A percentile compares a stretch with the other conserved stretches of the same genome.
These are phyloP conservation scores for Battus philenor DNA, from an alignment of 1,140 invertebrate species.

Conservation along the genomic window DNA sequence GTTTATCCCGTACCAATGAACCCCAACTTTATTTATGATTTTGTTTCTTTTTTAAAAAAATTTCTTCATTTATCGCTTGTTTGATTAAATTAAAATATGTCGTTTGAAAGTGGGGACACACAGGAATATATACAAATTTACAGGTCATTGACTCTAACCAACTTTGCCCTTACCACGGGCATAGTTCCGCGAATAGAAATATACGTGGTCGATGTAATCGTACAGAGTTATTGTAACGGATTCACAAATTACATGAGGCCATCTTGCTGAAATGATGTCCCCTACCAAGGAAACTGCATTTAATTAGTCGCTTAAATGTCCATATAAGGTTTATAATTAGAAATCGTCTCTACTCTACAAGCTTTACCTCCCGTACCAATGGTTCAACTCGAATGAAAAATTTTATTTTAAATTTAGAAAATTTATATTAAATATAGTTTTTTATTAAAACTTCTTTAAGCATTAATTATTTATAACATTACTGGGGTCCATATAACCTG, in stretches of 20 bases:
- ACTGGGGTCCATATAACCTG: too few relatives aligned
- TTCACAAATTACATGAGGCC: slow-evolving; percentile 23
- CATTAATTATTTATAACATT: too few relatives aligned
- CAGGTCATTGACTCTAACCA: too few relatives aligned
- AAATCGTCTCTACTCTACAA: slow-evolving; percentile 17
- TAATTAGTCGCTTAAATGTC: slow-evolving; percentile 33
- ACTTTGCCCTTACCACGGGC: neutral
- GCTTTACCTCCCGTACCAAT: slow-evolving; percentile 18
- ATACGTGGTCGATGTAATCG: neutral
- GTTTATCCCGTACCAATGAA: too few relatives aligned
- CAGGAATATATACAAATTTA: too few relatives aligned
- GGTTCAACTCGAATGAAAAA: neutral
- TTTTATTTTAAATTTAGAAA: neutral
- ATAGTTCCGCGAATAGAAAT: slow-evolving; percentile 3
- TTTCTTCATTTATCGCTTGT: too few relatives aligned
- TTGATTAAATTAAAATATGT: too few relatives aligned
- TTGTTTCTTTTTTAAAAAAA: too few relatives aligned
- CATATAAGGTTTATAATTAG: slow-evolving; percentile 38
- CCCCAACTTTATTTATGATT: too few relatives aligned
- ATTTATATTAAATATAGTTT: too few relatives aligned
- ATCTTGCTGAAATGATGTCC: slow-evolving; percentile 13
- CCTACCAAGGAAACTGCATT: slow-evolving; percentile 9
- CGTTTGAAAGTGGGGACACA: too few relatives aligned
- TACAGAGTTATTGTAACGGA: neutral
- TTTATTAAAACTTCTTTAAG: too few relatives aligned